A percentile compares a stretch with the other conserved stretches of the same genome.
Evolutionary conservation across 2,797 vertebrate species (phyloP).

Genomic region (Pitangus sulphuratus): DNA sequence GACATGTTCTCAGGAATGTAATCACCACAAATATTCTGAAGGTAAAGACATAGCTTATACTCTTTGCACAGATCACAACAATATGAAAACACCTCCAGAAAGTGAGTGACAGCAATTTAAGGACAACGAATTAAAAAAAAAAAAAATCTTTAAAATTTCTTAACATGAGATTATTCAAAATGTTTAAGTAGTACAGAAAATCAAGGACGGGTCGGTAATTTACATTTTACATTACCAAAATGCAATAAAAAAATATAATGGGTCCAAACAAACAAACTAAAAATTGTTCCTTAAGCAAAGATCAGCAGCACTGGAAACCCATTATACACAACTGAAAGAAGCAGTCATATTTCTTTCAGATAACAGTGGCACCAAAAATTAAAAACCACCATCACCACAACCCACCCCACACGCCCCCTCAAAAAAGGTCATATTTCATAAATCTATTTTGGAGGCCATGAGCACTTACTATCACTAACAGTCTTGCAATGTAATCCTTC

Average conservation of each 20-base stretch:
- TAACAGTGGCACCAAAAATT: not conserved
- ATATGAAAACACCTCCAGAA: not conserved
- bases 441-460: not conserved
- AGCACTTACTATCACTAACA: not conserved
- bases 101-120: not conserved
- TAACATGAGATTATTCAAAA: not conserved
- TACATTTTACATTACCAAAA: not conserved
- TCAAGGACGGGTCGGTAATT: not conserved
- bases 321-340: not conserved
- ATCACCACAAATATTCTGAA: not conserved
- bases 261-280: not conserved
- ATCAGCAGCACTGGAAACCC: not conserved
- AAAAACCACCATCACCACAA: not conserved
- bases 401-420: fast-evolving
- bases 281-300: not conserved
- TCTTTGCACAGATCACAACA: not conserved
- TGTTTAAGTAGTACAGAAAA: not conserved
- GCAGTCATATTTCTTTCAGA: not conserved
- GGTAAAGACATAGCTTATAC: not conserved
- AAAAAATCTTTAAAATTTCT: not conserved
- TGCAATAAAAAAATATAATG: not conserved
- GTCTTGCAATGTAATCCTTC: not conserved
- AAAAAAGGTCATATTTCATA: not conserved
- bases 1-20: not conserved
- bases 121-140: not conserved